Evolutionary conservation across 2,797 vertebrate species (phyloP), one percentile per base, ranked within the genome.

Genomic region (Kryptopterus vitreolus): DNA sequence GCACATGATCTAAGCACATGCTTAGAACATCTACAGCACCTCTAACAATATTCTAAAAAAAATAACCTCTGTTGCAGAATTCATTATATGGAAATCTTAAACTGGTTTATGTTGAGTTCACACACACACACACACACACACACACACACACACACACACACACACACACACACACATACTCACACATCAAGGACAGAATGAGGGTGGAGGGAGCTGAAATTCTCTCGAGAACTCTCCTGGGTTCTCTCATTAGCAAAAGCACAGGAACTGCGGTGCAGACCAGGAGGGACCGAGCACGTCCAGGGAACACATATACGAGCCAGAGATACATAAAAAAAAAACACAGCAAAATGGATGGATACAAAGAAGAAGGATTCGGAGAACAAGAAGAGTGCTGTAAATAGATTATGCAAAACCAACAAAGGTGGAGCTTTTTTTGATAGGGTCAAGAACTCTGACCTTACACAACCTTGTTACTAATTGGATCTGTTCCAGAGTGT

Each of bases 181-280:
- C 24, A 8, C 7, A 58, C 55, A 0, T 43, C 46, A 79, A 22
- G 74, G 59, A 80, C 52, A 80, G 70, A 74, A 61, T 48, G 57
- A 71, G 57, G 33, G 43, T 52, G 20, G 53, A 80, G 68, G 35
- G n/a, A 24, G 76, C 33, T 72, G 43, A 26, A 62, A 61, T 81
- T 58, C 82, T 82, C 65, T 72, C 50, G n/a, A 65, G 52, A 55
- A 63, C 43, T 82, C 84, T 86, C 82, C 77, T 70, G 74, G 80
- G 80, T 24, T 77, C 38, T 73, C 77, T 86, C 69, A 85, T 85
- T 83, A 83, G 77, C 78, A 82, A 75, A 82, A 79, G 73, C 55
- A 73, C 50, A 71, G 50, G 69, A 53, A 57, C 76, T 81, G 72
- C 62, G 68, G 55, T 66, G 78, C 50, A 62, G 55, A 48, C 80